Base-by-base conservation (phyloP, 2,888 invertebrate genomes). In the Drosophila picticornis region DNA sequence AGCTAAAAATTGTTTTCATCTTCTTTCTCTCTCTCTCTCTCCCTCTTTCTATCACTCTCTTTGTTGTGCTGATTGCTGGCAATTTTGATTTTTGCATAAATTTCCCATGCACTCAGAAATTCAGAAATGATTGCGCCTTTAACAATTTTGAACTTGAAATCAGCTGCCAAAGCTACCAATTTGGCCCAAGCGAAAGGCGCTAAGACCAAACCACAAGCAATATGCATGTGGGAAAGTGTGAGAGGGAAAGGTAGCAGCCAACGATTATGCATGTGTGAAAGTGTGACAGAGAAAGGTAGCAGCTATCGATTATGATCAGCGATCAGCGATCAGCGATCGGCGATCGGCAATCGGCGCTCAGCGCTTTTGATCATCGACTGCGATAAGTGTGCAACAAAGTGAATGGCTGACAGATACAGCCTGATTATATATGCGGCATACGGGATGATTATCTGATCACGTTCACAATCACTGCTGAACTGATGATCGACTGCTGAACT, bases 121-220 rank as follows among this genome's bases (percentile, higher is more conserved):
- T 38, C 61, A 77, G 53, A 68, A 70, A 71, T 78, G 75, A 83
- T 77, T 83, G 71, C 80, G 16, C 51, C 57, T 53, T 63, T 63
- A 56, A 62, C 64, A 79, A 71, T 67, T 83, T 80, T 84, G 84
- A 83, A 83, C 83, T 83, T 86, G 81, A 86, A 84, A 83, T 82
- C 58, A 67, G 69, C 46, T 60, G 70, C 62, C 59, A 55, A 55
- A 60, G 69, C 55, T 48, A 27, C 67, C 67, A 73, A 74, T 72
- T 80, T 72, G 69, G 84, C 76, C 66, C 77, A 79, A 50, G 78
- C 72, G 78, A 78, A 78, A 78, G 80, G 78, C 66, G 66, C 43
- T 57, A 51, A 71, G 27, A 53, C 25, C 22, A 48, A 48, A 46
- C 3, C 16, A 25, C 25, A 25, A 27, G 38, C 56, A 56, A 38